Conservation (phyloP, 2,888 invertebrate genomes). For the Hirtodrosophila alboralis region DNA sequence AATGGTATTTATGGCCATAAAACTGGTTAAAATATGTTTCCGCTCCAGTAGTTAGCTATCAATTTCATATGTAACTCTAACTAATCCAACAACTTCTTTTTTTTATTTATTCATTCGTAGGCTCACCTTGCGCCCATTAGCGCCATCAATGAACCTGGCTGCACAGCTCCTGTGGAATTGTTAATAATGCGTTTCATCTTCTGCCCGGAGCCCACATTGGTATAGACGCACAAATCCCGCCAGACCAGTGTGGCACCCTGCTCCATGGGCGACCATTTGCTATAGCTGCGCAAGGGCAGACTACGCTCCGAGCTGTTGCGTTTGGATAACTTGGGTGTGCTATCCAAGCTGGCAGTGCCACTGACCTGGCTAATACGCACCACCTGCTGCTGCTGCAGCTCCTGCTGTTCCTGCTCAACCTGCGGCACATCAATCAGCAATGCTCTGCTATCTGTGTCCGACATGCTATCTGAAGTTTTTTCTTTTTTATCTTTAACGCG, state of each 20-base stretch:
- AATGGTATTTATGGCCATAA: slow-evolving; percentile 25
- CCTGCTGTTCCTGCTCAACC: slow-evolving; percentile 63
- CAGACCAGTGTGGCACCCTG: slow-evolving; percentile 91
- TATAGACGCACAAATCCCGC: slow-evolving; percentile 91
- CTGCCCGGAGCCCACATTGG: slow-evolving; percentile 83
- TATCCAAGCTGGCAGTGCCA: slow-evolving; percentile 47
- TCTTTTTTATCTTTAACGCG: slow-evolving; percentile 12
- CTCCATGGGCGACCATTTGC: slow-evolving; percentile 86
- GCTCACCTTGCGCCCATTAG: slow-evolving; percentile 91
- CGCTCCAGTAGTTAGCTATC: slow-evolving; percentile 16
- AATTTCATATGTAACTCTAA: slow-evolving; percentile 30
- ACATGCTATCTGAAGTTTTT: slow-evolving; percentile 50
- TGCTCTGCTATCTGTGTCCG: slow-evolving; percentile 50
- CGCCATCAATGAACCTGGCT: slow-evolving; percentile 92
- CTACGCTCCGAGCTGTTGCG: slow-evolving; percentile 82
- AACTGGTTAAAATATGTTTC: slow-evolving; percentile 15
- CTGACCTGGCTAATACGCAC: slow-evolving; percentile 33
- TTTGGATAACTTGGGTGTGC: slow-evolving; percentile 72
- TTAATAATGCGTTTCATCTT: slow-evolving; percentile 90
- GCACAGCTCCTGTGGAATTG: slow-evolving; percentile 92
- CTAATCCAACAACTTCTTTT: slow-evolving; percentile 5
- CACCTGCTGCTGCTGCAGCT: slow-evolving; percentile 63
- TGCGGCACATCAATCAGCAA: slow-evolving; percentile 33
- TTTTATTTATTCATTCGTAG: too few species aligned
- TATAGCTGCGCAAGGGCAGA: slow-evolving; percentile 84